A percentile compares a stretch with the other conserved stretches of the same genome.
Conservation (phyloP, 2,797 vertebrate genomes). For the Scolopax bukidnonensis region DNA sequence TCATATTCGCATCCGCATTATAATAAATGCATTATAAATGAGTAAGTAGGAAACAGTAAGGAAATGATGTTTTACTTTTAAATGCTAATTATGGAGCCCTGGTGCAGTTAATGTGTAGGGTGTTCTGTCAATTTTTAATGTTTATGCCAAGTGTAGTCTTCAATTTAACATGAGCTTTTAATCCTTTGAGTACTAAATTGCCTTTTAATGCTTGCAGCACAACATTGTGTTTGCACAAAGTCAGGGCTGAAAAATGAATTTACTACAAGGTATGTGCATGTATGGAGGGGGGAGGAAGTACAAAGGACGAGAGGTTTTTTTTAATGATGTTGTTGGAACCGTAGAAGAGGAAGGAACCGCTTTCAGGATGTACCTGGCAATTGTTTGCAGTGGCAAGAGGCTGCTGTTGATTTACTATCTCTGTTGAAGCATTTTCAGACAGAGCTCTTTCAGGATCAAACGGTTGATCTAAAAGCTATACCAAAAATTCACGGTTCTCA, state of each 20-base stretch:
- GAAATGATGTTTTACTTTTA: slow-evolving; percentile 89
- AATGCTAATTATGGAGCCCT: slow-evolving; percentile 86
- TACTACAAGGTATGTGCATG: slow-evolving; percentile 76
- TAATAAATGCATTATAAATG: slow-evolving; percentile 87
- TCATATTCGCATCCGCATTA: slow-evolving; percentile 78
- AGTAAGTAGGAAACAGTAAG: slow-evolving; percentile 86
- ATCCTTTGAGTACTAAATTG: slow-evolving; percentile 96
- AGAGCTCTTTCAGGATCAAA: not conserved
- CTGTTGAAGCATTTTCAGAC: not conserved
- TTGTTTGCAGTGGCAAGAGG: slow-evolving; percentile 34
- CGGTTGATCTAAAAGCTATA: not conserved
- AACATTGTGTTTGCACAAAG: slow-evolving; percentile 90
- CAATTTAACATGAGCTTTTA: slow-evolving; percentile 98
- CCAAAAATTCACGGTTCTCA: not conserved
- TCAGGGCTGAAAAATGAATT: slow-evolving; percentile 91
- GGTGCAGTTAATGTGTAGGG: slow-evolving; percentile 90
- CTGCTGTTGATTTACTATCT: slow-evolving; percentile 30
- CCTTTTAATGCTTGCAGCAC: slow-evolving; percentile 93
- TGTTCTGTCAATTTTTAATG: slow-evolving; percentile 96
- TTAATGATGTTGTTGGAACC: slow-evolving; percentile 50
- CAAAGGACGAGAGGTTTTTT: slow-evolving; percentile 52
- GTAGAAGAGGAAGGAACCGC: slow-evolving; percentile 27
- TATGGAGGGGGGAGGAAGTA: slow-evolving; percentile 48
- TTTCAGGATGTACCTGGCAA: slow-evolving; percentile 47
- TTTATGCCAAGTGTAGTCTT: slow-evolving; percentile 94